phyloP scores from a whole-genome alignment of 1,140 invertebrate genomes.

The Meloidogyne exigua region DNA sequence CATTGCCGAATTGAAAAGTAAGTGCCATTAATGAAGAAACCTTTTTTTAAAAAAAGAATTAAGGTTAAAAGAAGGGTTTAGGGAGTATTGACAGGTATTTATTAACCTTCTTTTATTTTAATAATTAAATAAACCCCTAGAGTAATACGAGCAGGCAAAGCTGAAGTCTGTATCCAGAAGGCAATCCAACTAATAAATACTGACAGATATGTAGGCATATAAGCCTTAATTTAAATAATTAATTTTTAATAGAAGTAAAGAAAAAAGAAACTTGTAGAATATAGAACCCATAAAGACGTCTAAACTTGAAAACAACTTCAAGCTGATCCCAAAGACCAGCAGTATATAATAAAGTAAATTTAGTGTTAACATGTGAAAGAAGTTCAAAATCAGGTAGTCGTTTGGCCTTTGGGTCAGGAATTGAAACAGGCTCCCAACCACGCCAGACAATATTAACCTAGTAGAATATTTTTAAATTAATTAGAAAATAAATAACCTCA shows the following conservation, averaged over 20 bases:
- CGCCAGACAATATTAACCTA: constrained; percentile 57
- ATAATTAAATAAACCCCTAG: constrained; percentile 44
- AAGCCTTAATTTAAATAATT: constrained; percentile 42
- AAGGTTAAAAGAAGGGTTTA: no score
- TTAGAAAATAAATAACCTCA: constrained; percentile 40
- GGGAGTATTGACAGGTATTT: no score
- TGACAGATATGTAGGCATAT: constrained; percentile 35
- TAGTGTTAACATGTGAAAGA: constrained; percentile 46
- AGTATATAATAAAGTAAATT: constrained; percentile 57
- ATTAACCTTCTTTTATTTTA: no score
- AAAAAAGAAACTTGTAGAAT: constrained; percentile 50
- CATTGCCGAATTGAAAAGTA: constrained; percentile 63
- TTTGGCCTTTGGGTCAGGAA: constrained; percentile 58
- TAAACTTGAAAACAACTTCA: constrained; percentile 56
- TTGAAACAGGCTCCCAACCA: constrained; percentile 61
- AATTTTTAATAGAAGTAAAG: neutral
- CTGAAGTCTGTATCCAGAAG: constrained; percentile 63
- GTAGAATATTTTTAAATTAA: no score
- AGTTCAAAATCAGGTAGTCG: constrained; percentile 62
- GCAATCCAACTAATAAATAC: constrained; percentile 58
- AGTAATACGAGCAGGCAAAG: constrained; percentile 61
- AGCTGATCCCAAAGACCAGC: constrained; percentile 61
- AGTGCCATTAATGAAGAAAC: constrained; percentile 43
- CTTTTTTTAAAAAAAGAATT: neutral
- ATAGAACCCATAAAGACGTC: constrained; percentile 61